phyloP scores from a whole-genome alignment of 2,888 invertebrate genomes.

The Andrena praecox region DNA sequence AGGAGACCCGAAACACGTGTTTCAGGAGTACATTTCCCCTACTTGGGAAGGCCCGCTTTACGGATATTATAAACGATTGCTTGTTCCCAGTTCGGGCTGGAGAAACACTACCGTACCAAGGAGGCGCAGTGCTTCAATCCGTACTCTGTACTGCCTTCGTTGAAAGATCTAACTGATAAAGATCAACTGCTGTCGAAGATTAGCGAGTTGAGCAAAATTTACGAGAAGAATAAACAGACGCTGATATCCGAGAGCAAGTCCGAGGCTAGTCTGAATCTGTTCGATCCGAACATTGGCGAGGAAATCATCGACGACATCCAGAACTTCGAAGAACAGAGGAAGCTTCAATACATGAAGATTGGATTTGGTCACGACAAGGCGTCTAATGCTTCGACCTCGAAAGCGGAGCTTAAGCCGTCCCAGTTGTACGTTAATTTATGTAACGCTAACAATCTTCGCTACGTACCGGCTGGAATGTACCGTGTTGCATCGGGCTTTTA shows the following conservation, averaged over 20 bases:
- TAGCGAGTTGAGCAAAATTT: constrained; percentile 69
- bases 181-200: constrained; percentile 69
- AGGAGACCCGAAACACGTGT: no score
- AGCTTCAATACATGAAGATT: constrained; percentile 33
- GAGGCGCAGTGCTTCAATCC: constrained; percentile 65
- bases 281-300: constrained; percentile 67
- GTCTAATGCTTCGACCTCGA: constrained; percentile 47
- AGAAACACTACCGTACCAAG: constrained; percentile 70
- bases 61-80: constrained; percentile 18
- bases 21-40: no score
- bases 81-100: constrained; percentile 76
- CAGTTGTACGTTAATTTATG: constrained; percentile 13
- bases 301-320: constrained; percentile 68
- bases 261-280: constrained; percentile 69
- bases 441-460: not conserved
- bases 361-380: not conserved
- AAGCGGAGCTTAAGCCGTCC: not conserved
- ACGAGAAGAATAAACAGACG: constrained; percentile 61
- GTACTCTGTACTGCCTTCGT: constrained; percentile 70
- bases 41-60: not conserved
- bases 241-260: constrained; percentile 11
- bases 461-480: no score
- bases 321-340: constrained; percentile 57
- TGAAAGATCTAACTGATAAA: constrained; percentile 70
- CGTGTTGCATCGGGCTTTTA: not conserved